Evolutionary conservation across 1,140 invertebrate genomes (phyloP).

Genomic region (Helicoverpa zea): DNA sequence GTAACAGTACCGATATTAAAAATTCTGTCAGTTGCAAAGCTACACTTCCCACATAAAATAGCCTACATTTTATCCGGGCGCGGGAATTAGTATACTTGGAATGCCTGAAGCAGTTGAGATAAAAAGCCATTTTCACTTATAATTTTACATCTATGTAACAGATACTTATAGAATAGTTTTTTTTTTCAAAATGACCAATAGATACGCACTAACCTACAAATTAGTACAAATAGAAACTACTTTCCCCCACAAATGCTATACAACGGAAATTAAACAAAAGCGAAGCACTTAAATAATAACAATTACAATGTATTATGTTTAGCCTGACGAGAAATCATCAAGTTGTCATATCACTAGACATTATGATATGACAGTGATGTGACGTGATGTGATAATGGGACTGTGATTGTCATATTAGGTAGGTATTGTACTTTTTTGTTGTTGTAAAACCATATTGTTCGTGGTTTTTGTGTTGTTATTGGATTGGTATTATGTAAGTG

Average conservation of each 20-base stretch:
- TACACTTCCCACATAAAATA: no score
- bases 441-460: slow-evolving; percentile 18
- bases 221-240: neutral
- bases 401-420: neutral
- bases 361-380: neutral
- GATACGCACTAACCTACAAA: no score
- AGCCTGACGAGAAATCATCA: slow-evolving; percentile 4
- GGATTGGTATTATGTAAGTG: no score
- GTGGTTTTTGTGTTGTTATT: neutral
- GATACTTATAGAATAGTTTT: no score
- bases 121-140: no score
- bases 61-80: no score
- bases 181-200: no score
- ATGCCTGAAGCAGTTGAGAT: no score
- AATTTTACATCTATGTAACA: no score
- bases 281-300: neutral
- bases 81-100: no score
- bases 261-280: slow-evolving; percentile 4
- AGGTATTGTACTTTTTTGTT: neutral
- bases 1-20: no score
- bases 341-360: slow-evolving; percentile 1
- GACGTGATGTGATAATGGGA: neutral
- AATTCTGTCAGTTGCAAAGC: no score
- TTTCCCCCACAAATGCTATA: neutral
- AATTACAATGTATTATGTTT: neutral